phyloP scores from a whole-genome alignment of 2,113 vertebrate genomes.

The Hydrochoerus hydrochaeris region DNA sequence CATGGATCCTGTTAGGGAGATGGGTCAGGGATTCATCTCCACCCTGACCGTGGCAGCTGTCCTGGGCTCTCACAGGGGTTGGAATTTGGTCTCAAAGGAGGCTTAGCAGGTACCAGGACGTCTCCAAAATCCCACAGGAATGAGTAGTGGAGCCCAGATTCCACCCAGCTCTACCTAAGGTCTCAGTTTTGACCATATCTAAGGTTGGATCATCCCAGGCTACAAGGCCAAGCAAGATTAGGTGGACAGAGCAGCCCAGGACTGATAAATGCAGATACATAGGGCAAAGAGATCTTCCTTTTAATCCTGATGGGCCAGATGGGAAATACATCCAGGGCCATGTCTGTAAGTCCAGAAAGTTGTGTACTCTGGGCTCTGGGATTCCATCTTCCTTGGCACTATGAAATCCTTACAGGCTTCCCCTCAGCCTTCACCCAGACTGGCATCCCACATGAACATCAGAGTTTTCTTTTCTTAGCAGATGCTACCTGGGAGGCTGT shows the following conservation, averaged over 20 bases:
- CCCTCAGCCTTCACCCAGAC: neutral
- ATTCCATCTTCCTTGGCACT: neutral
- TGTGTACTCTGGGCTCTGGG: neutral
- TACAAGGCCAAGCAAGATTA: neutral
- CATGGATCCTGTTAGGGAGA: neutral
- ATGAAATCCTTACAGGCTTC: neutral
- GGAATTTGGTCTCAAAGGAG: neutral
- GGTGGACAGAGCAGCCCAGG: neutral
- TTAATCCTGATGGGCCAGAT: neutral
- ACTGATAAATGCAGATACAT: neutral
- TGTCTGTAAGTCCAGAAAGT: neutral
- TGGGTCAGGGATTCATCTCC: neutral
- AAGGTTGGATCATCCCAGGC: neutral
- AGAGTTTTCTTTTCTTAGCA: conserved; percentile 47
- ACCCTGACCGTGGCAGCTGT: neutral
- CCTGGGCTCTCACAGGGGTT: neutral
- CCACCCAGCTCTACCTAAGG: neutral
- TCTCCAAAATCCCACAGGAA: neutral
- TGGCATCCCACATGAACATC: neutral
- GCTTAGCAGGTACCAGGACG: neutral
- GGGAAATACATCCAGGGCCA: neutral
- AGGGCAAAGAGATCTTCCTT: neutral
- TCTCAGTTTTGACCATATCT: neutral
- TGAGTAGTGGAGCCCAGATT: neutral
- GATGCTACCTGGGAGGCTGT: neutral